phyloP scores from a whole-genome alignment of 2,888 invertebrate genomes.

The Bellardia bayeri region DNA sequence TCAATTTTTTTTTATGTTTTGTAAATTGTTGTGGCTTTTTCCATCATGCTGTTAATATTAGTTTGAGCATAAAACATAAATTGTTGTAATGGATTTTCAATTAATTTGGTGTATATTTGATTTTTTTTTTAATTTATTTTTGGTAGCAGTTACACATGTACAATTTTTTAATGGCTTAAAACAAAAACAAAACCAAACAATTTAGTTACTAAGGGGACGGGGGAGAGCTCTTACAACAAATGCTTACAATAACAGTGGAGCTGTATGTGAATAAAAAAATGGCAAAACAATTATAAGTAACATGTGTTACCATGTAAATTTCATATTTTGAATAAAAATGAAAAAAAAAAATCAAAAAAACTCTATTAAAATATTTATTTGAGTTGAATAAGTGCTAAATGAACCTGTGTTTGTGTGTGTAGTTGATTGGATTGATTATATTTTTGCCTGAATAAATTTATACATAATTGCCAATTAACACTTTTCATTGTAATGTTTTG shows the following conservation, averaged over 20 bases:
- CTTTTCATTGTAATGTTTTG: conserved; percentile 77
- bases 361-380: conserved; percentile 38
- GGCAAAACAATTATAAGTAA: conserved; percentile 61
- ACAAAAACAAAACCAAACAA: conserved; percentile 51
- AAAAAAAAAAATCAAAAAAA: conserved; percentile 1
- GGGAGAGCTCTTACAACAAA: background rate
- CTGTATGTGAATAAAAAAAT: conserved; percentile 20
- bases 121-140: conserved; percentile 27
- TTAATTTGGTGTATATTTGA: conserved; percentile 42
- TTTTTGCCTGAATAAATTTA: conserved; percentile 82
- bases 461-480: conserved; percentile 83
- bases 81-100: conserved; percentile 63
- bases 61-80: conserved; percentile 43
- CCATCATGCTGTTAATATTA: conserved; percentile 55
- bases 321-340: conserved; percentile 46
- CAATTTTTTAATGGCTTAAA: conserved; percentile 53
- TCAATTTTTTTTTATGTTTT: conserved; percentile 43
- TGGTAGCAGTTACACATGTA: conserved; percentile 16
- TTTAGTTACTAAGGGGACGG: background rate
- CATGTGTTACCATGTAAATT: conserved; percentile 60
- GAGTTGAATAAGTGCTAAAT: background rate
- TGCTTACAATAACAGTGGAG: background rate
- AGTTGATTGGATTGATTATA: conserved; percentile 79
- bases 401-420: conserved; percentile 46
- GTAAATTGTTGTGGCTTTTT: conserved; percentile 64